Evolutionary conservation across 2,113 vertebrate genomes (phyloP), one percentile per base, ranked within the genome.

Genomic region (Heterochromis multidens): DNA sequence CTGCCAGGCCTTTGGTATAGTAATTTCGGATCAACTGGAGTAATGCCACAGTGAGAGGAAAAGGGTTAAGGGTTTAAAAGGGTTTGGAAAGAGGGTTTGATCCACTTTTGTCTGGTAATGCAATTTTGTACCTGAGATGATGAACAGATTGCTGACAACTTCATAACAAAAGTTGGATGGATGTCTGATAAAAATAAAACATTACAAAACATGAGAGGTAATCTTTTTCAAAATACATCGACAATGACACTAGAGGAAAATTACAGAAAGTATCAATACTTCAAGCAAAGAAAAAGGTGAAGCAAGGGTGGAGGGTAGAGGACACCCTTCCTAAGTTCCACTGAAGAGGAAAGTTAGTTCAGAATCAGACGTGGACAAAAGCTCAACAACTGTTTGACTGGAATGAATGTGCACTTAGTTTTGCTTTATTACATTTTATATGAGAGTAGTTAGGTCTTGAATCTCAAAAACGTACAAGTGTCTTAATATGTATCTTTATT

Each of bases 71-170:
- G 70, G 59, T 82, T 83, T 35, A 77, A 58, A 67, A 84, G 82
- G 86, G 81, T 89, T 86, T 62, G 52, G 87, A 87, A 84, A 54
- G 23, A 87, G 49, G 78, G 46, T 84, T 79, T 80, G 79, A 90
- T 87, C 88, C 90, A 87, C 84, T 88, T 91, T 87, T 86, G 88
- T 93, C 87, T 88, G 89, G 85, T 88, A 74, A 87, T 90, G 90
- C 85, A 83, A 87, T 90, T 85, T 95, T 93, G 89, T 90, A 96
- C 96, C 96, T 96, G 96, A 97, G 95, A 95, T 97, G 92, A 94
- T 87, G 81, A 91, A 94, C 92, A 89, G 91, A 94, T 93, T 89
- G 90, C 88, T 95, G 90, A 93, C 88, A 90, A 91, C 91, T 87
- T 91, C 87, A 90, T 88, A 95, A 94, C 93, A 95, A 94, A 95